Evolutionary conservation across 2,797 vertebrate species (phyloP).

Genomic region (Smutsia gigantea): DNA sequence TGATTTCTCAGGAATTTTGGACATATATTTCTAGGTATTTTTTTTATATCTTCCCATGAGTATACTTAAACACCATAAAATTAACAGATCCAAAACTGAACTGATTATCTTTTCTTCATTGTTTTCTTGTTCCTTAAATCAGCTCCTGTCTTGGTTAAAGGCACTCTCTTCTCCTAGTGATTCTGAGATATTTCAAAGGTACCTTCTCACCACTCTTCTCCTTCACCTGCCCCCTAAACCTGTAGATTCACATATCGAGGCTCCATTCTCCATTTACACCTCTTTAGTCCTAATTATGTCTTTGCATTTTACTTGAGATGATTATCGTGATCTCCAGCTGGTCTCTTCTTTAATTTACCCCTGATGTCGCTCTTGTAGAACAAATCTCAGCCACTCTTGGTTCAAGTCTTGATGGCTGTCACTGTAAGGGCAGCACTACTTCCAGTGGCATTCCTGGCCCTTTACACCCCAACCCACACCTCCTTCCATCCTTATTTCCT

Average conservation of each 20-base stretch:
- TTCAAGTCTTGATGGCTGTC: not conserved
- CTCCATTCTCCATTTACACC: not conserved
- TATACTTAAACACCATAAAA: constrained; percentile 34
- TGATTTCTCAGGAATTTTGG: not conserved
- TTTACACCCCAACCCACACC: not conserved
- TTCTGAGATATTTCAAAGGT: not conserved
- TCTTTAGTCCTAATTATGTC: not conserved
- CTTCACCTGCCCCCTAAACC: not conserved
- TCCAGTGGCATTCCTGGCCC: not conserved
- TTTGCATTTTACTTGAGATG: not conserved
- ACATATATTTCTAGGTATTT: not conserved
- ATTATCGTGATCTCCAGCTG: not conserved
- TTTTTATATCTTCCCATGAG: not conserved
- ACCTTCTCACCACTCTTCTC: not conserved
- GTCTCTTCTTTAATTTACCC: not conserved
- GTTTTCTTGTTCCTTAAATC: not conserved
- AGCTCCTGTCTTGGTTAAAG: not conserved
- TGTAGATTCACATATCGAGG: not conserved
- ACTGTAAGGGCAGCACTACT: not conserved
- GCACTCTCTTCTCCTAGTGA: not conserved
- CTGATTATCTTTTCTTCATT: not conserved
- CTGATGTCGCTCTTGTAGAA: not conserved
- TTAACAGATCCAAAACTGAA: constrained; percentile 5
- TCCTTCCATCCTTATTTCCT: not conserved
- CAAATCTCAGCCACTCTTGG: not conserved